phyloP scores from a whole-genome alignment of 2,113 vertebrate genomes.

The Lasiurus cinereus region DNA sequence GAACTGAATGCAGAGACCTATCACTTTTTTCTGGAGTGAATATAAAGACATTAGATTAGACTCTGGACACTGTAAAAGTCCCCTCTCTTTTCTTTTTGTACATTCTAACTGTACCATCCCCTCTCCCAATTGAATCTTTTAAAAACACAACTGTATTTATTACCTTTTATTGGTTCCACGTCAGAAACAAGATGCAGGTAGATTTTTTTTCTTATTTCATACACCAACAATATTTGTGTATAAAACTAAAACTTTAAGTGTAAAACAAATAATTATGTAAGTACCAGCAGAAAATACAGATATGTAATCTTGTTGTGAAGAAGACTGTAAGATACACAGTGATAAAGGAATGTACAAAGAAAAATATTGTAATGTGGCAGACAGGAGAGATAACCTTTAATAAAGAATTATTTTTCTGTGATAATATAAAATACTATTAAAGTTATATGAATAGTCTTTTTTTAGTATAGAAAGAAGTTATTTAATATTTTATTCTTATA shows the following conservation, averaged over 20 bases:
- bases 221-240: neutral
- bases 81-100: neutral
- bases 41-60: neutral
- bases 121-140: neutral
- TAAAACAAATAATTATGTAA: slow-evolving; percentile 43
- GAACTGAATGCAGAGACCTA: neutral
- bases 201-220: slow-evolving; percentile 2
- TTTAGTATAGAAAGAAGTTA: slow-evolving; percentile 51
- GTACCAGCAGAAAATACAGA: slow-evolving; percentile 22
- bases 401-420: slow-evolving; percentile 54
- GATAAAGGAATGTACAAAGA: slow-evolving; percentile 15
- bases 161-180: slow-evolving; percentile 6
- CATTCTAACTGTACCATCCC: neutral
- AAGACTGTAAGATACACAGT: neutral
- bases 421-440: neutral
- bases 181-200: neutral
- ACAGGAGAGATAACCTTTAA: neutral
- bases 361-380: neutral
- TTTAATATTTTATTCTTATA: slow-evolving; percentile 61
- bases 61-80: neutral
- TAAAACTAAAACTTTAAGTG: slow-evolving; percentile 45
- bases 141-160: neutral
- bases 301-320: slow-evolving; percentile 12
- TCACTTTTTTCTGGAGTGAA: neutral
- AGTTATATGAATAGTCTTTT: slow-evolving; percentile 44